phyloP scores from a whole-genome alignment of 2,888 invertebrate species.

The Psylliodes chrysocephalus region DNA sequence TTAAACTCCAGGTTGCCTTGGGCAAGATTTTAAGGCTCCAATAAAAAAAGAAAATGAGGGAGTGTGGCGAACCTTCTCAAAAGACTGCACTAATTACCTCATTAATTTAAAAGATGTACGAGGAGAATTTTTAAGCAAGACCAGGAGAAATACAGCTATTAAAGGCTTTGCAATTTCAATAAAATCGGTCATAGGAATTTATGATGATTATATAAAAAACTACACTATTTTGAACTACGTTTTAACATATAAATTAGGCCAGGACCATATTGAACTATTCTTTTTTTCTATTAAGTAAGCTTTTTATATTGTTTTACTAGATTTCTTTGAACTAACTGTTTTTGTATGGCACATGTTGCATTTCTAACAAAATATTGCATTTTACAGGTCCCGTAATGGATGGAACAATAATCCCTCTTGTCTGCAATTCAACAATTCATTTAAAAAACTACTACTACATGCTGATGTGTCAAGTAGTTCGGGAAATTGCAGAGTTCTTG shows the following conservation, averaged over 20 bases:
- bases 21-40: constrained; percentile 25
- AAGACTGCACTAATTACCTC: constrained; percentile 16
- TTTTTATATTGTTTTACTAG: no score
- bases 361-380: not conserved
- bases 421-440: constrained; percentile 25
- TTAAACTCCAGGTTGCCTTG: constrained; percentile 32
- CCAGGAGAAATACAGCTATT: constrained; percentile 28
- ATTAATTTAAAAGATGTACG: constrained; percentile 14
- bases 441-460: constrained; percentile 23
- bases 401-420: constrained; percentile 36
- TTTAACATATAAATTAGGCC: constrained; percentile 26
- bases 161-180: constrained; percentile 28
- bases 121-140: constrained; percentile 12
- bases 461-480: not conserved
- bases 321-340: no score
- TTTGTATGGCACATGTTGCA: no score
- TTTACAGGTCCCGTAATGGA: constrained; percentile 32
- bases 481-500: no score
- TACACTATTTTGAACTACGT: constrained; percentile 24
- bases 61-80: constrained; percentile 21
- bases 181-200: constrained; percentile 27
- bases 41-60: constrained; percentile 18
- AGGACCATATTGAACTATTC: no score
- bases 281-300: constrained; percentile 30
- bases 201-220: constrained; percentile 23